These are phyloP conservation scores for Druon quercuslanigerum DNA, from an alignment of 1,140 invertebrate species.

Conservation along the genomic window DNA sequence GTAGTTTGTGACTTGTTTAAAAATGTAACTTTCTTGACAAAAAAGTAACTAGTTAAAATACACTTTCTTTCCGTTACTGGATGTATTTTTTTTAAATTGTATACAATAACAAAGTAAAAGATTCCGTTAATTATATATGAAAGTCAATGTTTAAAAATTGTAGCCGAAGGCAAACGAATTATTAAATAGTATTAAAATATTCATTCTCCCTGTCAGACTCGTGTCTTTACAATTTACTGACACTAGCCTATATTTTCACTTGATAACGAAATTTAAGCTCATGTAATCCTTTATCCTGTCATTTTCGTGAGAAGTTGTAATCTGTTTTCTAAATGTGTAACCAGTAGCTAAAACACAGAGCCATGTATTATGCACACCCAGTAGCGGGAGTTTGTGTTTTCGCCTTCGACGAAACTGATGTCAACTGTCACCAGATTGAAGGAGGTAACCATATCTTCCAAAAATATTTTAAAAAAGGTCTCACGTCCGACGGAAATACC, in stretches of 20 bases:
- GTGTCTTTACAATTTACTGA: neutral
- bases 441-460: neutral
- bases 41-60: no score
- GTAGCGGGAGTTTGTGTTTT: constrained; percentile 31
- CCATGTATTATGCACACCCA: constrained; percentile 39
- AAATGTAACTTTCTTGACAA: no score
- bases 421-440: constrained; percentile 30
- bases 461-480: constrained; percentile 53
- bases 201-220: neutral
- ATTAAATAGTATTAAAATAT: no score
- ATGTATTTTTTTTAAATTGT: no score
- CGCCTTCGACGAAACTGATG: constrained; percentile 28
- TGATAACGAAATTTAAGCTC: neutral
- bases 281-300: constrained; percentile 18
- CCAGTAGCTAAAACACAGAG: constrained; percentile 26
- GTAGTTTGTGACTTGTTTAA: no score
- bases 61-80: no score
- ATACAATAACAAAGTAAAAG: no score
- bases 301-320: constrained; percentile 14
- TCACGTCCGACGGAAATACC: constrained; percentile 54
- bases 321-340: constrained; percentile 35
- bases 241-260: neutral
- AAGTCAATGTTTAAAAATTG: no score
- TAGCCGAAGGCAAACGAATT: no score
- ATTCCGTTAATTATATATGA: no score